Evolutionary conservation across 2,888 invertebrate genomes (phyloP).

Genomic region (Mesorhabditis spiculigera): DNA sequence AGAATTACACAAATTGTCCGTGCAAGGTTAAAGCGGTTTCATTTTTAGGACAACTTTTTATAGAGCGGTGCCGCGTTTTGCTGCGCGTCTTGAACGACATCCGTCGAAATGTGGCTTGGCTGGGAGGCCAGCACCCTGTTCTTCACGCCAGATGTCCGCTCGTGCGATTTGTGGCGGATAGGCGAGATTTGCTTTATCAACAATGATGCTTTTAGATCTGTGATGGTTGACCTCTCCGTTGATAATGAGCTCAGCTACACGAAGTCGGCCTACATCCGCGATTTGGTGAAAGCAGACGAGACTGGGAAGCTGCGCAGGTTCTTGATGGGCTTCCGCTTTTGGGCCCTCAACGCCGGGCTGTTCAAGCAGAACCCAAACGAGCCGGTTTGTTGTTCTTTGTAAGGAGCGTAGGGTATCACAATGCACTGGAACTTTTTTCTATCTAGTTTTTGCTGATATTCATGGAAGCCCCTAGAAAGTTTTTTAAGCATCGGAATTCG

Average conservation of each 20-base stretch:
- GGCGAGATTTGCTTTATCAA: constrained; percentile 1
- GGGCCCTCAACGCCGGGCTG: constrained; percentile 17
- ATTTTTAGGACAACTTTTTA: background rate
- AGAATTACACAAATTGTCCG: background rate
- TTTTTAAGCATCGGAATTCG: no score
- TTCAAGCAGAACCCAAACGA: constrained; percentile 14
- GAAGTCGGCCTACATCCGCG: constrained; percentile 20
- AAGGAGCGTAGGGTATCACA: no score
- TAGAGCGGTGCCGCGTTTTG: constrained; percentile 23
- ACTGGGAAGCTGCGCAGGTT: constrained; percentile 13
- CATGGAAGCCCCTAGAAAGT: background rate
- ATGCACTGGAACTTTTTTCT: no score
- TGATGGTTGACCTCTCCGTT: constrained; percentile 22
- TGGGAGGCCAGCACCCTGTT: constrained; percentile 20
- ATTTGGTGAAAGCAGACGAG: constrained; percentile 12
- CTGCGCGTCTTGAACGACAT: constrained; percentile 23
- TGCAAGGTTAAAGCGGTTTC: background rate
- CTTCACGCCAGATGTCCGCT: constrained; percentile 25
- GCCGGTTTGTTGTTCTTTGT: constrained; percentile 11
- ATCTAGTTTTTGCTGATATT: background rate
- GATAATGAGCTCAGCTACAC: constrained; percentile 20
- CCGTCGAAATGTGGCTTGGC: constrained; percentile 20
- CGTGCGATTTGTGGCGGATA: constrained; percentile 19
- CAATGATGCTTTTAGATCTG: background rate
- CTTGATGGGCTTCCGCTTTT: constrained; percentile 16